Evolutionary conservation across 23 tunicate species (phyloP), one percentile per base, ranked within the genome.

Genomic region (Aplidium turbinatum): DNA sequence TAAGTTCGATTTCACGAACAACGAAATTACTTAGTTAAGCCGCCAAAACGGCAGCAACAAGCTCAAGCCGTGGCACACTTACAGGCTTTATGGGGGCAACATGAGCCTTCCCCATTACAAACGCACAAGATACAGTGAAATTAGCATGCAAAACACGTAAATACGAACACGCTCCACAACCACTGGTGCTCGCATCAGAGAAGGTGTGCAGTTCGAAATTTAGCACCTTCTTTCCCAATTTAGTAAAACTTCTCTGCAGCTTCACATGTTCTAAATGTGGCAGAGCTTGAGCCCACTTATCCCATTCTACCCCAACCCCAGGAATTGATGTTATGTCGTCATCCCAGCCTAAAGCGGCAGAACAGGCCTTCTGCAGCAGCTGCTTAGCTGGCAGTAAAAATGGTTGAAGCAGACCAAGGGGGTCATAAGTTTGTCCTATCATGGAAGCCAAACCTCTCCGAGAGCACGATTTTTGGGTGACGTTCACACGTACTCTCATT

Each of bases 121-220:
- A 54, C 6, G 6, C 5, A 54, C 61, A 54, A 54, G 61, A 5
- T 11, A 54, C 61, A 11, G 61, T 11, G 21, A 5, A 21, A 54
- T 54, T 25, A 11, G 22, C 19, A 54, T 16, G 21, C 61, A 54
- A 13, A 54, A 6, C 5, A 5, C 61, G n/a, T 6, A 20, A 16
- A 20, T 54, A 54, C 19, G 23, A 21, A 54, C 61, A 54, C 5
- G 61, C 61, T 16, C 61, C 61, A 54, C 21, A 54, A n/a, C 61
- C 61, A 11, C 5, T 54, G 6, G 23, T 11, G 21, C 61, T 11
- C n/a, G 61, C 61, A 54, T 54, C 61, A 13, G 61, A 54, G 21
- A 54, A 54, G 61, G 22, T 54, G 61, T 54, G 61, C 19, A 54
- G n/a, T 54, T 54, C 61, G 6, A 54, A 5, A 5, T 25, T 54